Percentiles rank a stretch among this genome's conserved stretches.
These are phyloP conservation scores for Scaptomyza cyrtandrae DNA, from an alignment of 2,888 invertebrate species.

Conservation along the genomic window DNA sequence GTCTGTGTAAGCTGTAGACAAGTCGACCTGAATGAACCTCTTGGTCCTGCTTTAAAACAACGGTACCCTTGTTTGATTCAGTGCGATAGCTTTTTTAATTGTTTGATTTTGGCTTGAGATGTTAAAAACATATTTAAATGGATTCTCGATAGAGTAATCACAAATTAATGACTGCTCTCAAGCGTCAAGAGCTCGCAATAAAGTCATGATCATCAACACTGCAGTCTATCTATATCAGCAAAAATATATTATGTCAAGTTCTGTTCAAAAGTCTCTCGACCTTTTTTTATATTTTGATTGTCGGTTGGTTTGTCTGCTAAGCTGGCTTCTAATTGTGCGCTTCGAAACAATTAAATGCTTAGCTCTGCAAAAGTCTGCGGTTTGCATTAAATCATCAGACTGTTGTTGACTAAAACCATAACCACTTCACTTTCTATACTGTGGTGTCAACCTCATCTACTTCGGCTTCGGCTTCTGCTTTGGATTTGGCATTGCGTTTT, in stretches of 20 bases:
- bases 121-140: neutral
- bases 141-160: neutral
- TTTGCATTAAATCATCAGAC: conserved; percentile 79
- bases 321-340: conserved; percentile 48
- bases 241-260: conserved; percentile 9
- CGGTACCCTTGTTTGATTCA: conserved; percentile 9
- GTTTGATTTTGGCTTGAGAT: neutral
- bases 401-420: conserved; percentile 65
- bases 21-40: conserved; percentile 16
- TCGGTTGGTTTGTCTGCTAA: conserved; percentile 2
- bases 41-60: conserved; percentile 16
- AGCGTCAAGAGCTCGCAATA: too few relatives aligned
- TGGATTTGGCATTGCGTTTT: conserved; percentile 1
- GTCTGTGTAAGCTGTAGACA: neutral
- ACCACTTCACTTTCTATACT: conserved; percentile 15
- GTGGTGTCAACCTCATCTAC: conserved; percentile 36
- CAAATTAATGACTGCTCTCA: neutral
- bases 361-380: conserved; percentile 78
- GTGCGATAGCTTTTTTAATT: neutral
- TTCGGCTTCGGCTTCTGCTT: conserved; percentile 2
- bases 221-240: neutral
- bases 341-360: conserved; percentile 77
- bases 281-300: neutral
- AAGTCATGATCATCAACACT: neutral
- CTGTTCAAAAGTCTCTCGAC: conserved; percentile 1